A percentile compares a stretch with the other conserved stretches of the same genome.
Conservation (phyloP, 1,140 invertebrate genomes). For the Kradibia gibbosae region DNA sequence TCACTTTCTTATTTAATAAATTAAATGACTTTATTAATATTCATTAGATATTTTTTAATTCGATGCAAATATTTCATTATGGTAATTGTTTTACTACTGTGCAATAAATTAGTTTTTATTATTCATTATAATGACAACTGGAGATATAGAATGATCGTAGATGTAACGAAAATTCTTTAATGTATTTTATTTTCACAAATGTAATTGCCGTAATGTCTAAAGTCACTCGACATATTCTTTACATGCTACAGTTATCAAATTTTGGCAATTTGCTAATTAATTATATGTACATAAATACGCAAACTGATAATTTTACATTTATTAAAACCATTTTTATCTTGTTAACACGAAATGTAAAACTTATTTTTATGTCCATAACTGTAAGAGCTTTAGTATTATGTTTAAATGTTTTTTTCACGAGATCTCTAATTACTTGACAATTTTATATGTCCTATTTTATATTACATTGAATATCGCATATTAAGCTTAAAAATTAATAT, state of each 20-base stretch:
- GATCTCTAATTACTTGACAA: neutral
- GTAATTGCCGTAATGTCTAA: neutral
- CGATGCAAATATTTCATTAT: neutral
- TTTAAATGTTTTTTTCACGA: neutral
- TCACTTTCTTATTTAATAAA: neutral
- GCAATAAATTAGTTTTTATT: too few relatives aligned
- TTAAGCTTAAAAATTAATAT: slow-evolving; percentile 4
- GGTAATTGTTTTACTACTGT: neutral
- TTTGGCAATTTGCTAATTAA: neutral
- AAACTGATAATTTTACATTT: too few relatives aligned
- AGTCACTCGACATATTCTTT: neutral
- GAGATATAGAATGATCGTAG: neutral
- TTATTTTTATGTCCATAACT: neutral
- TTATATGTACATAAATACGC: neutral
- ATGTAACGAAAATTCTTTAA: neutral
- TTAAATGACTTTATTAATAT: neutral
- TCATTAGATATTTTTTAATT: neutral
- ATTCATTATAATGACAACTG: neutral
- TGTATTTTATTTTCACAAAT: neutral
- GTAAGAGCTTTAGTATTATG: neutral
- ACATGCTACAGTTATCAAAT: neutral
- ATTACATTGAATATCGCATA: too few relatives aligned
- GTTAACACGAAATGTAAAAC: neutral
- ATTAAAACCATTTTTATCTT: neutral
- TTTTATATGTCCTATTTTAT: too few relatives aligned